Evolutionary conservation across 1,140 invertebrate species (phyloP).

Genomic region (Bathynomus jamesi): DNA sequence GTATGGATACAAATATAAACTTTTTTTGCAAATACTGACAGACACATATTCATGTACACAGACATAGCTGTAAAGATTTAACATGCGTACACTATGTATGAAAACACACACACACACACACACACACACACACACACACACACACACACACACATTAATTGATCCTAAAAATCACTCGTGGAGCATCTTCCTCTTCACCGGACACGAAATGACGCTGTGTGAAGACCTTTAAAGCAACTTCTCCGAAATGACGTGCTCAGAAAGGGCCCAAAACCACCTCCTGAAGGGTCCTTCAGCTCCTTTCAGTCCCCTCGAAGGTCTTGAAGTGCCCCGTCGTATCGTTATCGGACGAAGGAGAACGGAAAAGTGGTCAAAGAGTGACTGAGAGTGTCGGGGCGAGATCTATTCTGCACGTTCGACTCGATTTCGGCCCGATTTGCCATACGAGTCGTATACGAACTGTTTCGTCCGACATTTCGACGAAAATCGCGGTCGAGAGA

Average conservation of each 20-base stretch:
- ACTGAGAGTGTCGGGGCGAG: no score
- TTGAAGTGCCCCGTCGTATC: background rate
- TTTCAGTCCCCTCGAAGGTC: background rate
- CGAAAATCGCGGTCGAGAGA: no score
- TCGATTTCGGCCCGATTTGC: no score
- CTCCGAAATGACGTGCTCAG: background rate
- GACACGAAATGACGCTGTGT: background rate
- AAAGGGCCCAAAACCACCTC: background rate
- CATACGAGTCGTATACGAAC: no score
- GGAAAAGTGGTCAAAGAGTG: background rate
- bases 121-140: background rate
- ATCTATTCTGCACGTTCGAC: no score
- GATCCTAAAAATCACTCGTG: background rate
- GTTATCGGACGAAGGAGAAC: background rate
- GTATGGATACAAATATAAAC: background rate
- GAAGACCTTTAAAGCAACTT: background rate
- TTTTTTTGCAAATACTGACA: background rate
- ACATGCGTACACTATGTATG: no score
- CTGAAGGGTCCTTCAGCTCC: background rate
- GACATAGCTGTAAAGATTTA: constrained; percentile 4
- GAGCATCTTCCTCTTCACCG: background rate
- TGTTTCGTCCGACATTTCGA: no score
- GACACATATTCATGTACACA: constrained; percentile 1
- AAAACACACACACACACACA: constrained; percentile 3
- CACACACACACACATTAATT: background rate